These are phyloP conservation scores for Chironomus striatipennis DNA, from an alignment of 1,140 invertebrate genomes.

Conservation along the genomic window DNA sequence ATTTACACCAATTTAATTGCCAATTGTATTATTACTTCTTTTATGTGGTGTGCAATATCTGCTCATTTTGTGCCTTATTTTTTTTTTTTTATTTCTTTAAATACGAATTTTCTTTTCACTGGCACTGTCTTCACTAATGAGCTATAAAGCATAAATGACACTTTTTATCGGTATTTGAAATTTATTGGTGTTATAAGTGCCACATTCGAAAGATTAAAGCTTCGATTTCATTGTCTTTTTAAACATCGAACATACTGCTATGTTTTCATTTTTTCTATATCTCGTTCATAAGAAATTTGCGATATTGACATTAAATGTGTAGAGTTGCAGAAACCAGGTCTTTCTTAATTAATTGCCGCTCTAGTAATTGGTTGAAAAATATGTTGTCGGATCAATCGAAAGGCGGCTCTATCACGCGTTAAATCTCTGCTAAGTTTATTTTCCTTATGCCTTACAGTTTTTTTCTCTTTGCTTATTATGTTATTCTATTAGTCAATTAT, in stretches of 20 bases:
- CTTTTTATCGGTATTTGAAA: background rate
- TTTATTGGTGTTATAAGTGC: background rate
- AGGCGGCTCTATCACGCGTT: background rate
- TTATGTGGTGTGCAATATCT: background rate
- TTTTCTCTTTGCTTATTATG: background rate
- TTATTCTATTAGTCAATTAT: background rate
- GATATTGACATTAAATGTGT: background rate
- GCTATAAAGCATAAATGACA: background rate
- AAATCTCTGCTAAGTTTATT: background rate
- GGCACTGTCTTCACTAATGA: background rate
- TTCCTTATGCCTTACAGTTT: background rate
- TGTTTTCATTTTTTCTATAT: background rate
- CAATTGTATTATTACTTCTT: background rate
- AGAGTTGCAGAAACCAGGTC: background rate
- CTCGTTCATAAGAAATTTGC: too few relatives aligned
- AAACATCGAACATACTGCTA: background rate
- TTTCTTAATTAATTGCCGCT: slow-evolving; percentile 10
- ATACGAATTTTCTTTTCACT: background rate
- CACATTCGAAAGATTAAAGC: background rate
- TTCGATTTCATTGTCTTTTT: slow-evolving; percentile 5
- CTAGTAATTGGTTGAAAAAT: background rate
- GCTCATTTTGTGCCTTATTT: background rate
- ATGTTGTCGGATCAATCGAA: background rate
- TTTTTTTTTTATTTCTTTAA: background rate
- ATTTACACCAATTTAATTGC: slow-evolving; percentile 2